Evolutionary conservation across 2,888 invertebrate genomes (phyloP), one percentile per base, ranked within the genome.

Genomic region (Hofmannophila pseudospretella): DNA sequence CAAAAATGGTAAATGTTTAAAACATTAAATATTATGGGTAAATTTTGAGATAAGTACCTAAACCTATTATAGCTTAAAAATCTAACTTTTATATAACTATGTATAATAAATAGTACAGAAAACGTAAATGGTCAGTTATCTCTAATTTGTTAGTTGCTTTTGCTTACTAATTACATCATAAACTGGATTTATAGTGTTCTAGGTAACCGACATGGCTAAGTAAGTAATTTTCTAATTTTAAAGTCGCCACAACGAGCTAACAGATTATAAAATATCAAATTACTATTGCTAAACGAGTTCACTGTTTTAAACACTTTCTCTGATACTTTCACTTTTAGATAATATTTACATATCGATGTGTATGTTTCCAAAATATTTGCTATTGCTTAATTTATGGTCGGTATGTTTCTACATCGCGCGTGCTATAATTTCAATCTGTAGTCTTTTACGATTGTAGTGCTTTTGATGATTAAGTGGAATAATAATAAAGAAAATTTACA

Each of bases 241-340:
- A 29, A 22, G 29, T 13, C 14, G 8, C 7, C 12, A 10, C 34
- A n/a, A 16, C 5, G 11, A 30, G 4, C 3, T 16, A 8, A 30
- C 4, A 25, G 23, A 23, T 25, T 36, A 12, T 31, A 32, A 32
- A 32, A 27, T 32, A 7, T 30, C 31, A 26, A 12, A 20, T 32
- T 19, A 27, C 16, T 10, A 13, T 5, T 20, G n/a, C 14, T 33
- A 38, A 38, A 38, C 38, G 14, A 28, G 32, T 28, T 37, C 38
- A 25, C 27, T 22, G 23, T 36, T 33, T 27, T 23, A 22, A 29
- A 28, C 22, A 38, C 38, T 38, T 38, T 38, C 38, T 14, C 38
- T 33, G 27, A 23, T 13, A 22, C 38, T 38, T 38, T 38, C 38
- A 19, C 38, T 33, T 38, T 14, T 14, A 25, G 19, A 27, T 30